Conservation (phyloP, 1,140 invertebrate genomes). For the Oncopeltus fasciatus region DNA sequence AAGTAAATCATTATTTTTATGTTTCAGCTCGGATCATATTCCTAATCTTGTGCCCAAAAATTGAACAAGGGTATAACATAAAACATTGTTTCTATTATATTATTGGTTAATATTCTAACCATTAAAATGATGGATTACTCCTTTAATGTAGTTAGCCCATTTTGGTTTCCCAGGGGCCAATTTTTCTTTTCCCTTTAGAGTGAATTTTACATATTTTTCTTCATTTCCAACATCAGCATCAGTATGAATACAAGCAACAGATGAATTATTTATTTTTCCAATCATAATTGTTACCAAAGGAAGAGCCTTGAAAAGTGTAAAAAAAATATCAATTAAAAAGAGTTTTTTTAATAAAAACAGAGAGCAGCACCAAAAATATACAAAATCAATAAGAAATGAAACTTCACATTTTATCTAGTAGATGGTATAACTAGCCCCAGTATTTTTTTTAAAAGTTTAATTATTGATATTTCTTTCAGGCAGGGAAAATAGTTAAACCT, state of each 20-base stretch:
- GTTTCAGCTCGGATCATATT: no score
- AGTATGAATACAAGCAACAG: background rate
- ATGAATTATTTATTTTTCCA: background rate
- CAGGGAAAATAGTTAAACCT: no score
- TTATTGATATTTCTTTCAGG: no score
- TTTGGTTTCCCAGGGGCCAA: conserved; percentile 45
- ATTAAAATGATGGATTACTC: conserved; percentile 48
- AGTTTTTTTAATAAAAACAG: background rate
- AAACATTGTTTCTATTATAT: no score
- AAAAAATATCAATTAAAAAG: background rate
- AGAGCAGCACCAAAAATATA: no score
- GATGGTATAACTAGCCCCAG: background rate
- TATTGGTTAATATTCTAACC: no score
- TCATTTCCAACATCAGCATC: background rate
- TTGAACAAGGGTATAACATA: no score
- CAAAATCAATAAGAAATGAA: background rate
- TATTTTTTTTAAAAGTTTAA: background rate
- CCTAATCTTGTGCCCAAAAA: no score
- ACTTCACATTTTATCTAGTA: background rate
- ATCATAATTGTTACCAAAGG: conserved; percentile 3
- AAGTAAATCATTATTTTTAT: no score
- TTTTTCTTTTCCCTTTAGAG: conserved; percentile 29
- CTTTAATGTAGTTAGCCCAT: conserved; percentile 88
- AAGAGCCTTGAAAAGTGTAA: background rate
- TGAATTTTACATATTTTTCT: background rate